Conservation (phyloP, 2,888 invertebrate genomes). For the Oxyteleia sp. region DNA sequence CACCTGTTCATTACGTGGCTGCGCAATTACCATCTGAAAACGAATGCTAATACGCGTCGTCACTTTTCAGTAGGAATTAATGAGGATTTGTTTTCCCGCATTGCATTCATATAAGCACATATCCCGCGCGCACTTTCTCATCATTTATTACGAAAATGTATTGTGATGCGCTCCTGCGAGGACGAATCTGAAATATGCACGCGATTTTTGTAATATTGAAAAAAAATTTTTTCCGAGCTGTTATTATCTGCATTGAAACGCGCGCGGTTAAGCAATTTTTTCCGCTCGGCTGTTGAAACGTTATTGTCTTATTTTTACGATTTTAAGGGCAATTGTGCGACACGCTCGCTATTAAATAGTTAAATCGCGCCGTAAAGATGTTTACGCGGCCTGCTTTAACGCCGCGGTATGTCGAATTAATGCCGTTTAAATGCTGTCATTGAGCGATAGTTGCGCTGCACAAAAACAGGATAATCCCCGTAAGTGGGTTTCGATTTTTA, state of each 20-base stretch:
- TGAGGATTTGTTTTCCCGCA: conserved; percentile 68
- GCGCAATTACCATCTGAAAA: conserved; percentile 74
- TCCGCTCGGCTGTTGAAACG: conserved; percentile 12
- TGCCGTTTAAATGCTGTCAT: conserved; percentile 49
- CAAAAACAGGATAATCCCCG: conserved; percentile 28
- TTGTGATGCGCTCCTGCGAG: conserved; percentile 44
- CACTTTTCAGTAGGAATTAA: conserved; percentile 72
- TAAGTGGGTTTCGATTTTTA: conserved; percentile 45
- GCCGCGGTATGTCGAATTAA: conserved; percentile 38
- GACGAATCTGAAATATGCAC: conserved; percentile 40
- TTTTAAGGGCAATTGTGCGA: conserved; percentile 15
- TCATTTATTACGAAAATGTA: conserved; percentile 65
- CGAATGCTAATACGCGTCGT: conserved; percentile 74
- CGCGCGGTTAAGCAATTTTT: conserved; percentile 11
- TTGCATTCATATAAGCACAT: conserved; percentile 26
- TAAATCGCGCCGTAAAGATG: conserved; percentile 28
- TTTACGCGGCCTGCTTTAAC: conserved; percentile 21
- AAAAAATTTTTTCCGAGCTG: conserved; percentile 13
- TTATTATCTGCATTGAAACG: conserved; percentile 21
- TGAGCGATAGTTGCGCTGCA: conserved; percentile 3
- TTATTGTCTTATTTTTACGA: conserved; percentile 32
- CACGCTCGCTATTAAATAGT: neutral
- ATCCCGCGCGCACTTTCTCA: conserved; percentile 55
- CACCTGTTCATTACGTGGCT: too few relatives aligned
- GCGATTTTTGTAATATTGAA: conserved; percentile 59